Conservation (phyloP, 2,113 vertebrate genomes). For the Malaclemys terrapin region DNA sequence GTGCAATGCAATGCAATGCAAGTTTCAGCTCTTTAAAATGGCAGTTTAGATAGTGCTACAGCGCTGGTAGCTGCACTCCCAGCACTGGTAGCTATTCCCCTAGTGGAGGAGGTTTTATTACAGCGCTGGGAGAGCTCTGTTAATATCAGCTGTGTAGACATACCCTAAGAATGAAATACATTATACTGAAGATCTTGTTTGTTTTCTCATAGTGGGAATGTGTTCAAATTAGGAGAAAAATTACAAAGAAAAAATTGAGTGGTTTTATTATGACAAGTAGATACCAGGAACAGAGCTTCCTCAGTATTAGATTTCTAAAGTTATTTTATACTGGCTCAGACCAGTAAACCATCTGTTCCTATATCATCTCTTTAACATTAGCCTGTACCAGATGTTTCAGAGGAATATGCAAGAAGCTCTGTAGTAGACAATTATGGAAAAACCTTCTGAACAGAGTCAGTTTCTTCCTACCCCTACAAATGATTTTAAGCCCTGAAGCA, state of each 20-base stretch:
- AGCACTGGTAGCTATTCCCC: too few species aligned
- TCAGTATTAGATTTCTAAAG: constrained; percentile 49
- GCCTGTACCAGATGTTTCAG: constrained; percentile 45
- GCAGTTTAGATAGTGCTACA: too few species aligned
- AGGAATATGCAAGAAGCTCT: not conserved
- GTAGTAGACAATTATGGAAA: constrained; percentile 22
- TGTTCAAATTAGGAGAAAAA: not conserved
- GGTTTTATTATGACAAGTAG: not conserved
- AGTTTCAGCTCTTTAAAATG: too few species aligned
- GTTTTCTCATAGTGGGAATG: not conserved
- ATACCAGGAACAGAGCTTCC: not conserved
- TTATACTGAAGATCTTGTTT: not conserved
- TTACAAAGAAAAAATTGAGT: not conserved
- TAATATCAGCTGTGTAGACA: too few species aligned
- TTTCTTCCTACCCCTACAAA: not conserved
- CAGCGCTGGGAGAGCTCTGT: too few species aligned
- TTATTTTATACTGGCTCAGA: not conserved
- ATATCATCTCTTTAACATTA: constrained; percentile 19
- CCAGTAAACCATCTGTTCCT: constrained; percentile 63
- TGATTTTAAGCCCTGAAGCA: not conserved
- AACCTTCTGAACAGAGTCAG: not conserved
- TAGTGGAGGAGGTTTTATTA: too few species aligned
- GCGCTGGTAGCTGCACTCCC: too few species aligned
- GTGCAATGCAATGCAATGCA: too few species aligned
- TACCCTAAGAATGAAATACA: too few species aligned